These are phyloP conservation scores for Lasioglossum villosulum DNA, from an alignment of 2,888 invertebrate species.

Conservation along the genomic window DNA sequence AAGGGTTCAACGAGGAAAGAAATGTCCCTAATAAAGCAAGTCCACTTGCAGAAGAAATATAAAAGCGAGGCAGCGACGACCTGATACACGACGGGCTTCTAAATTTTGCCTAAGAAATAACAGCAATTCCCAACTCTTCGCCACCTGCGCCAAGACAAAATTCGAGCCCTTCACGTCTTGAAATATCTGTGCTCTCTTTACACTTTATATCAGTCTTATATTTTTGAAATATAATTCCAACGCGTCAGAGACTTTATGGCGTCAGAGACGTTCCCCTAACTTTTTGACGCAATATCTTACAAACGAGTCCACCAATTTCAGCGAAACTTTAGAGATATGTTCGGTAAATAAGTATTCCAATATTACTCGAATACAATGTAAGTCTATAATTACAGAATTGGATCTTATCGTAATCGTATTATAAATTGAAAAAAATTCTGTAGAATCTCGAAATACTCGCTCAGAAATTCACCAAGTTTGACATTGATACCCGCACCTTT, in stretches of 20 bases:
- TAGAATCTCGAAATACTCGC: neutral
- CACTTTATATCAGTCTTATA: neutral
- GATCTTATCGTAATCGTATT: neutral
- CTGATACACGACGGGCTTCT: neutral
- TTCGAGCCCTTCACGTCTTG: neutral
- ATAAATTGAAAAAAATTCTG: neutral
- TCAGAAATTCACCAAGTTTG: neutral
- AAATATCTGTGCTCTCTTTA: neutral
- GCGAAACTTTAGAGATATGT: neutral
- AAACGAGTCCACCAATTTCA: neutral
- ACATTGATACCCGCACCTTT: neutral
- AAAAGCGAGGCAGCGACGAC: neutral
- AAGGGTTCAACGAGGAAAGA: neutral
- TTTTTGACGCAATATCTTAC: neutral
- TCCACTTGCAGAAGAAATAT: neutral
- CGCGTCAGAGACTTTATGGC: neutral
- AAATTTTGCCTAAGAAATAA: conserved; percentile 6
- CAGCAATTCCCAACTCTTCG: neutral
- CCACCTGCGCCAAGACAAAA: conserved; percentile 40
- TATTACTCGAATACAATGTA: neutral
- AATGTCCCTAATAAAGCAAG: neutral
- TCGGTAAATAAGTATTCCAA: neutral
- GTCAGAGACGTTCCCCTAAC: neutral
- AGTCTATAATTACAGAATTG: neutral
- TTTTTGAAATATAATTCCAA: neutral